Evolutionary conservation across 2,888 invertebrate species (phyloP), one percentile per base, ranked within the genome.

Genomic region (Argyresthia albistria): DNA sequence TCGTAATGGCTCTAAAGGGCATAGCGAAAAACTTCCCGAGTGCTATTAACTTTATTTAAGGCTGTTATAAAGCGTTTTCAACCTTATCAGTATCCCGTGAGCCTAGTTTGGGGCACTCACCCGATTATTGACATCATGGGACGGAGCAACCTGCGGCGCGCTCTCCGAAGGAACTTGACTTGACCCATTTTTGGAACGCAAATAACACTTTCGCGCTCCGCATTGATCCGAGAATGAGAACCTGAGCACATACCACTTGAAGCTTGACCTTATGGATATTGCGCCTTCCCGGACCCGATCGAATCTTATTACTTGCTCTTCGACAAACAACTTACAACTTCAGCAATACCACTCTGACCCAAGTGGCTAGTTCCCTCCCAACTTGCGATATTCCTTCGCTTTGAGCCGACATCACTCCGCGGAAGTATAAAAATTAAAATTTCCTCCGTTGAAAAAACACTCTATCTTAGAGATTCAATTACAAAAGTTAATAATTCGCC

Each of bases 21-120:
- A 76, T 76, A 73, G 67, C 74, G 81, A 80, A 83, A 82, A 82
- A 82, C 77, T 84, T 80, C 73, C 69, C 62, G 69, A 69, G 71
- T 67, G 80, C 83, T 78, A 84, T 84, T 81, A 84, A 84, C 73
- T 79, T 84, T 83, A 82, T 84, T 84, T 83, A 83, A 83, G 82
- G 71, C 73, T 73, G 81, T 79, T 82, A 81, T 82, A 83, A 84
- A 84, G 68, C 78, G 79, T 75, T 83, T 80, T 75, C 74, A 75
- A 73, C 78, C 80, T 77, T 84, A 83, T 83, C 82, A 75, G 74
- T 65, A 70, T 75, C 78, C 78, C 78, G 57, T 43, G 57, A 71
- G 76, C 66, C 70, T 73, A 73, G 77, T 78, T 76, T 60, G 58
- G 69, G 69, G 63, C 70, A 70, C 66, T 73, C 69, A 65, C 69